These are phyloP conservation scores for Cladopsammia gracilis DNA, from an alignment of 64 coral and sea anemone genomes.

Conservation along the genomic window DNA sequence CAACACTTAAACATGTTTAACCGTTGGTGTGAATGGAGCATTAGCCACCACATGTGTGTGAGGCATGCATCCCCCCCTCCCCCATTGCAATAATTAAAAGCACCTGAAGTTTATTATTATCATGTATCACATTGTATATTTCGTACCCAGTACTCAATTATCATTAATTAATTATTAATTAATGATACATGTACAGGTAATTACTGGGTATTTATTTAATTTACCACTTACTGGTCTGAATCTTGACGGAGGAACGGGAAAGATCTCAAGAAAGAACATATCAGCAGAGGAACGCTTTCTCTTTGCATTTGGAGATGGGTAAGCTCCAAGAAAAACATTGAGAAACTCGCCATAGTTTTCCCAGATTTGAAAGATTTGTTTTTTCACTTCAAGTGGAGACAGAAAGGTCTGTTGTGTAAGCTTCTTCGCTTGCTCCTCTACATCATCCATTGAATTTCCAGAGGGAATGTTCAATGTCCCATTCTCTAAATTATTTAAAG, in stretches of 20 bases:
- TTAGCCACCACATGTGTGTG: too few relatives aligned
- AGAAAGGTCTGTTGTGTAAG: slow-evolving; percentile 64
- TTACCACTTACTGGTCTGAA: slow-evolving; percentile 93
- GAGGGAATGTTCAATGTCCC: neutral
- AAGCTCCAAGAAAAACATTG: slow-evolving; percentile 79
- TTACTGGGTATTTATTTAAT: neutral
- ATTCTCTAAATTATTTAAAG: neutral
- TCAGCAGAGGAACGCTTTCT: slow-evolving; percentile 62
- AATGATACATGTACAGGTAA: too few relatives aligned
- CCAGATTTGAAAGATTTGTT: slow-evolving; percentile 84
- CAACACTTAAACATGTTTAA: too few relatives aligned
- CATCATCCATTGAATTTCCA: neutral
- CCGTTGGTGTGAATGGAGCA: too few relatives aligned
- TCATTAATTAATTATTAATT: too few relatives aligned
- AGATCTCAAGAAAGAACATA: slow-evolving; percentile 95
- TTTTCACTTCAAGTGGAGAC: slow-evolving; percentile 84
- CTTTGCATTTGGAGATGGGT: slow-evolving; percentile 81
- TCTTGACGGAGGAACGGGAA: slow-evolving; percentile 91
- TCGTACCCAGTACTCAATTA: too few relatives aligned
- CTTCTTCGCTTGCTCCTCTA: slow-evolving; percentile 48
- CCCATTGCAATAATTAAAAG: too few relatives aligned
- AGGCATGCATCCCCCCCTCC: too few relatives aligned
- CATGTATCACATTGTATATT: too few relatives aligned
- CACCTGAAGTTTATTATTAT: too few relatives aligned
- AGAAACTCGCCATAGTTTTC: slow-evolving; percentile 80